These are phyloP conservation scores for Spatulosminthurus flaviceps DNA, from an alignment of 2,888 invertebrate species.

Conservation along the genomic window DNA sequence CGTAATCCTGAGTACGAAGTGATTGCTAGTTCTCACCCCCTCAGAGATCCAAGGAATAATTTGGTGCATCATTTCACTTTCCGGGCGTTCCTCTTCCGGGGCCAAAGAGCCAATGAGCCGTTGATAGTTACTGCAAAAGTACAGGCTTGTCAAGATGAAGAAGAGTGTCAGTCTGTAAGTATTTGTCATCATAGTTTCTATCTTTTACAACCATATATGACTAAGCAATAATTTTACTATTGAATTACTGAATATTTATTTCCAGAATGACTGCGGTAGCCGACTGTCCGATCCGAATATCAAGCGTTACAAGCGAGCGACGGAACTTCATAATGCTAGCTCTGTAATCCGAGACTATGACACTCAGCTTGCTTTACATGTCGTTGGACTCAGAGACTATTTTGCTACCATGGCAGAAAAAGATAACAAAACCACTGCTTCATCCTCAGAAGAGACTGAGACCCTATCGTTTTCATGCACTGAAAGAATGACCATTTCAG, in stretches of 20 bases:
- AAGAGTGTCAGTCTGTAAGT: conserved; percentile 52
- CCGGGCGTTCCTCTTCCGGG: conserved; percentile 63
- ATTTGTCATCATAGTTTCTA: not conserved
- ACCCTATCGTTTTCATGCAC: conserved; percentile 46
- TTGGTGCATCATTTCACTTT: conserved; percentile 62
- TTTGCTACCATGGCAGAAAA: conserved; percentile 53
- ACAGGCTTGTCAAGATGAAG: conserved; percentile 61
- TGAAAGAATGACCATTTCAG: conserved; percentile 59
- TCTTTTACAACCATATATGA: not conserved
- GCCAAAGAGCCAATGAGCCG: conserved; percentile 62
- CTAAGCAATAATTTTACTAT: not conserved
- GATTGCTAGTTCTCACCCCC: conserved; percentile 60
- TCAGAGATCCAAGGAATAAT: conserved; percentile 61
- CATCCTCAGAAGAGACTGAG: not conserved
- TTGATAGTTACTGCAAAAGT: conserved; percentile 62
- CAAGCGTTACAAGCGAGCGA: conserved; percentile 53
- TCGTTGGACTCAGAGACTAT: conserved; percentile 59
- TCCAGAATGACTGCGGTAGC: conserved; percentile 20
- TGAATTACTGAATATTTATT: not conserved
- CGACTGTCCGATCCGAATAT: conserved; percentile 36
- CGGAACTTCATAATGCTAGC: conserved; percentile 21
- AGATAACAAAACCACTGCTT: not conserved
- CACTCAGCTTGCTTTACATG: conserved; percentile 59
- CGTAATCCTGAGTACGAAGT: conserved; percentile 60
- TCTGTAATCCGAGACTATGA: conserved; percentile 58